Evolutionary conservation across 2,113 vertebrate genomes (phyloP).

Genomic region (Anarrhichthys ocellatus): DNA sequence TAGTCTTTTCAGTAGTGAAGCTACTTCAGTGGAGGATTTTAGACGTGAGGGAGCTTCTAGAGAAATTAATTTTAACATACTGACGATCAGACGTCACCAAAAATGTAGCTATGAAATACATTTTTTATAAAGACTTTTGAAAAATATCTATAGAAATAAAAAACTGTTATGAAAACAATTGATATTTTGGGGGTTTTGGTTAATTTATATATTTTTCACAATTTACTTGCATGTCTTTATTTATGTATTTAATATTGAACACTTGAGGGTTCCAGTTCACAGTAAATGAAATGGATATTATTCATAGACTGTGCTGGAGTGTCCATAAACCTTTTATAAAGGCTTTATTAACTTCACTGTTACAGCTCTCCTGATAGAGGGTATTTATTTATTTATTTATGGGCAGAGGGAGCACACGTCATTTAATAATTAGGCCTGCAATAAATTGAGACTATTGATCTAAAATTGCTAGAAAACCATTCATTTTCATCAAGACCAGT

Average conservation of each 20-base stretch:
- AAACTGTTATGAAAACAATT: not conserved
- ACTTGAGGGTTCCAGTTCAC: not conserved
- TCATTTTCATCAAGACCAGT: not conserved
- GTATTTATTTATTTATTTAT: not conserved
- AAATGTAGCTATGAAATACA: not conserved
- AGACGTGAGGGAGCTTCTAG: not conserved
- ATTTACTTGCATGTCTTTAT: not conserved
- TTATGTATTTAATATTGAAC: not conserved
- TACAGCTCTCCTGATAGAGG: not conserved
- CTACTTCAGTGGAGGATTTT: not conserved
- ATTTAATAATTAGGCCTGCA: not conserved
- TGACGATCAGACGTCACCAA: not conserved
- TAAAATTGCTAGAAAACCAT: not conserved
- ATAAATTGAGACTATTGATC: not conserved
- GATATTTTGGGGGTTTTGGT: not conserved
- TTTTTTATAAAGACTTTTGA: not conserved
- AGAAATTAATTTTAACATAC: not conserved
- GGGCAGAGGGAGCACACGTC: not conserved
- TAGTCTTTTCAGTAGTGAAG: not conserved
- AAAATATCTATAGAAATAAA: not conserved
- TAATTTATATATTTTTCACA: not conserved
- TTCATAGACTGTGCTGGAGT: not conserved
- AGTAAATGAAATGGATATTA: not conserved
- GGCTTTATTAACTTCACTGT: not conserved
- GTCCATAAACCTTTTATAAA: not conserved